Conservation (phyloP, 1,140 invertebrate genomes). For the Lasioglossum albipes region DNA sequence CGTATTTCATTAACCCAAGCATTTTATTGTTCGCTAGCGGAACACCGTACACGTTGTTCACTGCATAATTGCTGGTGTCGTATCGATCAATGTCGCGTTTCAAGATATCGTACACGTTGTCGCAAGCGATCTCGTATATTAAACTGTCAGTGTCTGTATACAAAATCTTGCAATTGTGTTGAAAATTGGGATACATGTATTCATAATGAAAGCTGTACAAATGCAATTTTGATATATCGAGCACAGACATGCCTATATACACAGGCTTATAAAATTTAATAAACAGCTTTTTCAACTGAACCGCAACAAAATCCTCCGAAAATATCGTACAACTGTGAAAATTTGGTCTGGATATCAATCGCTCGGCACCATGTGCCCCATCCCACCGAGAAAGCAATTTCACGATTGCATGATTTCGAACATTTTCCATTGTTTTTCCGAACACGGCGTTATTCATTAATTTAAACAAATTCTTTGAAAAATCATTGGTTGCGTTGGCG, state of each 20-base stretch:
- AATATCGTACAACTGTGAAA: not conserved
- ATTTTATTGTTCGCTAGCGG: not conserved
- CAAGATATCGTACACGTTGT: no score
- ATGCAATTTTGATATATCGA: not conserved
- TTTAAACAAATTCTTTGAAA: no score
- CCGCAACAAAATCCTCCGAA: not conserved
- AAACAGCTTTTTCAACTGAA: not conserved
- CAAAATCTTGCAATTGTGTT: no score
- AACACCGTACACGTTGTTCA: not conserved
- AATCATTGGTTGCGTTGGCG: no score
- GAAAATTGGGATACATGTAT: no score
- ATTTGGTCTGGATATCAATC: not conserved
- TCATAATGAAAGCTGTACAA: not conserved
- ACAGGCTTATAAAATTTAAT: not conserved
- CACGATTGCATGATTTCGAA: not conserved
- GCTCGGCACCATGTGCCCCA: not conserved
- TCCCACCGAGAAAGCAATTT: not conserved
- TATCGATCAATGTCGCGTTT: no score
- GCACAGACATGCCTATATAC: not conserved
- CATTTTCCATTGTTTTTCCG: no score
- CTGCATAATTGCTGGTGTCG: no score
- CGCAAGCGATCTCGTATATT: no score
- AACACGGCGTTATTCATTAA: no score
- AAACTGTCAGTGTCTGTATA: no score
- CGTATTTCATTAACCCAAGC: not conserved